Percentiles rank a stretch among this genome's conserved stretches.
Evolutionary conservation across 1,140 invertebrate species (phyloP).

Genomic region (Pseudomyrmex concolor): DNA sequence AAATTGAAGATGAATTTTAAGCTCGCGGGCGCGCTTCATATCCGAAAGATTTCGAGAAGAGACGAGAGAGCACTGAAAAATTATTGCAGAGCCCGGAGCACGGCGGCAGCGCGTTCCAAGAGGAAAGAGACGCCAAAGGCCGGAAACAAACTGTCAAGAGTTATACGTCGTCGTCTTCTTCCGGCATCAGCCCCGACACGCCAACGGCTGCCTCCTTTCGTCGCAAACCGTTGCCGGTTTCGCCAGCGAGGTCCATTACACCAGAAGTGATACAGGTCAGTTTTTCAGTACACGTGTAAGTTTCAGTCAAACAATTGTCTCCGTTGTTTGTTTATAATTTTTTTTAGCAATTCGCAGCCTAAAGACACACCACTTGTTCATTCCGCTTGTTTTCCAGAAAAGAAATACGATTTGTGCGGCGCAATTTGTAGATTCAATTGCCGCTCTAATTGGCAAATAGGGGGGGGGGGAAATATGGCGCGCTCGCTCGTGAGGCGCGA

Average conservation of each 20-base stretch:
- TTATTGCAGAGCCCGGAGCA: constrained; percentile 38
- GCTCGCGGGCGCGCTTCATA: background rate
- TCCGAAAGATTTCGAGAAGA: background rate
- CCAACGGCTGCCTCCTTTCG: constrained; percentile 75
- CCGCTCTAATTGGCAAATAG: constrained; percentile 34
- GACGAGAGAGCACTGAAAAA: constrained; percentile 23
- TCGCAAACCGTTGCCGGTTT: constrained; percentile 66
- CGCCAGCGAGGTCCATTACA: constrained; percentile 70
- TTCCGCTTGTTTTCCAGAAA: background rate
- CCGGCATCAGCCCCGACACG: constrained; percentile 65
- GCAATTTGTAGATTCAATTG: constrained; percentile 1
- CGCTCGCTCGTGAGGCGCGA: background rate
- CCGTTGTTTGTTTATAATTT: too few relatives aligned
- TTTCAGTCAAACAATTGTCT: background rate
- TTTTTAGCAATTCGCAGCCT: too few relatives aligned
- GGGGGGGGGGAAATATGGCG: background rate
- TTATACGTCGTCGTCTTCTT: constrained; percentile 49
- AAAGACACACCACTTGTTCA: background rate
- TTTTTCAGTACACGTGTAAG: background rate
- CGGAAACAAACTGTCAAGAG: constrained; percentile 69
- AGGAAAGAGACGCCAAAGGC: constrained; percentile 34
- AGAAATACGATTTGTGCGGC: background rate
- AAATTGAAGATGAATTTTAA: constrained; percentile 5
- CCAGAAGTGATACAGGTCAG: constrained; percentile 79
- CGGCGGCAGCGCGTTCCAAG: constrained; percentile 12